phyloP scores from a whole-genome alignment of 1,140 invertebrate genomes.

The Lasioglossum baleicum region DNA sequence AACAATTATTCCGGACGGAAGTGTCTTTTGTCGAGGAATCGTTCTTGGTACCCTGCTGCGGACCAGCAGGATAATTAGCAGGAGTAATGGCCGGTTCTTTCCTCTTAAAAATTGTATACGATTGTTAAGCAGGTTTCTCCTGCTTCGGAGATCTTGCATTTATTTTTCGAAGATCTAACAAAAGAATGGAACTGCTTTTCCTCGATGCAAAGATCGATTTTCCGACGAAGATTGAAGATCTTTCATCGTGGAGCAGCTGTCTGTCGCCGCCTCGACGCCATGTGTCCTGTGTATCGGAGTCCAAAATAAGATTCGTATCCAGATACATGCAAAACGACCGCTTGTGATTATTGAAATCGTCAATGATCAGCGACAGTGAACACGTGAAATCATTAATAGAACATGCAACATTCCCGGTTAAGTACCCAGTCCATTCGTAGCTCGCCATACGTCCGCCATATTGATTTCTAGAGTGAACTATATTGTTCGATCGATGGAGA shows the following conservation, averaged over 20 bases:
- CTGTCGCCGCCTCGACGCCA: neutral
- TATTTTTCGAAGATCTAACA: no score
- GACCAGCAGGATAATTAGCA: no score
- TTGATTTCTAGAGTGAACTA: conserved; percentile 16
- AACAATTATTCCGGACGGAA: conserved; percentile 18
- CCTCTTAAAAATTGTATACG: no score
- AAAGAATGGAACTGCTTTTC: no score
- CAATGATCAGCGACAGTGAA: conserved; percentile 52
- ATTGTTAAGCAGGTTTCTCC: no score
- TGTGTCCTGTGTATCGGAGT: conserved; percentile 3
- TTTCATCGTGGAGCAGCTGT: neutral
- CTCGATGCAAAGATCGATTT: no score
- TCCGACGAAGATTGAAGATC: no score
- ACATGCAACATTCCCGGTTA: conserved; percentile 67
- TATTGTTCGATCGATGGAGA: no score
- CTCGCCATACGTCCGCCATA: conserved; percentile 24
- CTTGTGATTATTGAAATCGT: conserved; percentile 30
- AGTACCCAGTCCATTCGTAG: conserved; percentile 52
- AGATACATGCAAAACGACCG: conserved; percentile 50
- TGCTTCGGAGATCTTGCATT: no score
- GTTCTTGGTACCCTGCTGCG: neutral
- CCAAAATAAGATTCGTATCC: conserved; percentile 29
- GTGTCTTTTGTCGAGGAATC: conserved; percentile 1
- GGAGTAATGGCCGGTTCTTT: neutral
- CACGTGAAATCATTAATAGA: conserved; percentile 54